Conservation (phyloP, 2,888 invertebrate genomes). For the Lymantria monacha region DNA sequence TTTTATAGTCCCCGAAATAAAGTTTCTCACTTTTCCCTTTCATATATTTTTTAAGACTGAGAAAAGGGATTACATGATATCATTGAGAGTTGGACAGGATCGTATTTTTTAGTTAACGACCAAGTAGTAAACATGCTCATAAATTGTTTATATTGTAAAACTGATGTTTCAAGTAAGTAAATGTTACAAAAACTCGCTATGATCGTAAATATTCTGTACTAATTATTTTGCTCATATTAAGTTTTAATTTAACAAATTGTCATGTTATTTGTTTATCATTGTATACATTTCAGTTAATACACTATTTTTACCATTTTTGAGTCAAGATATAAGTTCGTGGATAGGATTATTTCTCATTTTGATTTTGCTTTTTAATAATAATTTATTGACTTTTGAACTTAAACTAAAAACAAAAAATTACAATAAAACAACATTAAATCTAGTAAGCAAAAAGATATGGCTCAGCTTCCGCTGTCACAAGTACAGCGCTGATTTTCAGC, state of each 20-base stretch:
- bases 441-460: too few relatives aligned
- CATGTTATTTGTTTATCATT: neutral
- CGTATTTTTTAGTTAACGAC: slow-evolving; percentile 48
- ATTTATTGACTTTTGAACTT: too few relatives aligned
- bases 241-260: slow-evolving; percentile 1
- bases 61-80: slow-evolving; percentile 29
- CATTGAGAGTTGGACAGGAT: slow-evolving; percentile 32
- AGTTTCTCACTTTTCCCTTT: slow-evolving; percentile 21
- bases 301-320: too few relatives aligned
- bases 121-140: slow-evolving; percentile 40
- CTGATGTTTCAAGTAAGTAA: slow-evolving; percentile 12
- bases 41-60: slow-evolving; percentile 21
- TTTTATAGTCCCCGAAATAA: slow-evolving; percentile 28
- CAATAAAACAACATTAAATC: too few relatives aligned
- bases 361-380: too few relatives aligned
- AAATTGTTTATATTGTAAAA: slow-evolving; percentile 44
- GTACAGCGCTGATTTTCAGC: too few relatives aligned
- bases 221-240: slow-evolving; percentile 6
- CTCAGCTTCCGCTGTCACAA: too few relatives aligned
- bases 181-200: slow-evolving; percentile 14
- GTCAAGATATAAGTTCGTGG: too few relatives aligned
- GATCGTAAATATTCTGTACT: slow-evolving; percentile 11
- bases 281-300: too few relatives aligned
- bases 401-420: too few relatives aligned
- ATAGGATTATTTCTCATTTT: too few relatives aligned